A percentile compares a stretch with the other conserved stretches of the same genome.
phyloP scores from a whole-genome alignment of 2,113 vertebrate genomes.

The Oryzias celebensis region DNA sequence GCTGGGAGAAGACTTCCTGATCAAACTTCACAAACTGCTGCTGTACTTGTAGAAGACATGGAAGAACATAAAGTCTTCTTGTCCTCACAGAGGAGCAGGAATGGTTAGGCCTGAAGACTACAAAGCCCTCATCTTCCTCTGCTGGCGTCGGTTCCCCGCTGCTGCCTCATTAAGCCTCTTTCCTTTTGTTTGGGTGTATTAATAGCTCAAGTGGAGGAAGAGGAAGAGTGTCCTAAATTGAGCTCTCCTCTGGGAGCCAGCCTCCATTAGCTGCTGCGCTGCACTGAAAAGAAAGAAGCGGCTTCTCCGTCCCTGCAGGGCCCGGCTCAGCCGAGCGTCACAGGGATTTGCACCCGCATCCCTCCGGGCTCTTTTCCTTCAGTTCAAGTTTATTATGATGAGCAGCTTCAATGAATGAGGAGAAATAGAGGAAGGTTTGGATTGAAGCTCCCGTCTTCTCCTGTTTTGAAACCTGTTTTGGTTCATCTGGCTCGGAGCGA shows the following conservation, averaged over 20 bases:
- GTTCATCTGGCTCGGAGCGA: not conserved
- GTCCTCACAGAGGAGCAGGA: constrained; percentile 22
- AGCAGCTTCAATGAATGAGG: constrained; percentile 6
- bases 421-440: constrained; percentile 9
- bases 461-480: not conserved
- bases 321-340: no score
- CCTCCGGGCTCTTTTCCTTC: constrained; percentile 23
- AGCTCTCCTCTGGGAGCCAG: constrained; percentile 64
- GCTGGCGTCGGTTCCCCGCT: constrained; percentile 58
- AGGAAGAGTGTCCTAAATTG: constrained; percentile 74
- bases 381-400: constrained; percentile 30
- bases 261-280: constrained; percentile 67
- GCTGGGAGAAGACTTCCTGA: no score
- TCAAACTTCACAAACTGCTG: no score
- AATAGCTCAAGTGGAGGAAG: constrained; percentile 74
- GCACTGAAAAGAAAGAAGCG: constrained; percentile 49
- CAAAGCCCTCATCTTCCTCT: constrained; percentile 61
- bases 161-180: constrained; percentile 68
- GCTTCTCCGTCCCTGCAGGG: no score
- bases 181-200: constrained; percentile 76
- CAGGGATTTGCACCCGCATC: not conserved
- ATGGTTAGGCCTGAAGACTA: constrained; percentile 51
- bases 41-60: constrained; percentile 7
- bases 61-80: constrained; percentile 11
- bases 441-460: not conserved